Evolutionary conservation across 2,888 invertebrate species (phyloP), one percentile per base, ranked within the genome.

Genomic region (Caradrina clavipalpis): DNA sequence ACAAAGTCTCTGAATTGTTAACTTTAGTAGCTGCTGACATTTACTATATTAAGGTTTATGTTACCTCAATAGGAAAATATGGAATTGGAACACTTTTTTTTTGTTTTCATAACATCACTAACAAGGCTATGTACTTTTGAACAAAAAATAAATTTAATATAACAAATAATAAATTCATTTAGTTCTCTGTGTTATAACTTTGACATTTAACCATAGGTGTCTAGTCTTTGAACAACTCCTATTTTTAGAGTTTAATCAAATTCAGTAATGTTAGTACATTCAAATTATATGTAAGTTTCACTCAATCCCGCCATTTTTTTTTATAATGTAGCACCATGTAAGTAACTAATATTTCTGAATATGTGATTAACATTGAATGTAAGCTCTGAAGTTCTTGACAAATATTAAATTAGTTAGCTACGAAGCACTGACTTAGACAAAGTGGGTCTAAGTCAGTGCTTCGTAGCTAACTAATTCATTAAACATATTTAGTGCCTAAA

Each of bases 301-400:
- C 31, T 49, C 15, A 50, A 70, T 26, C 17, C 49, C 55, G 35
- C 55, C 13, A 26, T 56, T 50, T 56, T 65, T 22, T 7, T 63
- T 55, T 47, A 51, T 21, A n/a, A 15, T 74, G 21, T 2, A n/a
- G n/a, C n/a, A 31, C 53, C 65, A 39, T 65, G 10, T 66, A n/a
- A 54, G 47, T 21, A 17, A 19, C 45, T 56, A 31, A 35, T 15
- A 6, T 31, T 57, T 31, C 21, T 5, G 13, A 42, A 42, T 49
- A 31, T 39, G 39, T 42, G 1, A 22, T 22, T 21, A 45, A 26
- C 0, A 0, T 47, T 39, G 8, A 74, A 56, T 74, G 17, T 51
- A 39, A n/a, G 5, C 60, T 72, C 13, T 47, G 8, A 45, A 26
- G 8, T 47, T 54, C 26, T 47, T 31, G 15, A 54, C 11, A 1